These are phyloP conservation scores for Falco naumanni DNA, from an alignment of 2,797 vertebrate genomes.

Conservation along the genomic window DNA sequence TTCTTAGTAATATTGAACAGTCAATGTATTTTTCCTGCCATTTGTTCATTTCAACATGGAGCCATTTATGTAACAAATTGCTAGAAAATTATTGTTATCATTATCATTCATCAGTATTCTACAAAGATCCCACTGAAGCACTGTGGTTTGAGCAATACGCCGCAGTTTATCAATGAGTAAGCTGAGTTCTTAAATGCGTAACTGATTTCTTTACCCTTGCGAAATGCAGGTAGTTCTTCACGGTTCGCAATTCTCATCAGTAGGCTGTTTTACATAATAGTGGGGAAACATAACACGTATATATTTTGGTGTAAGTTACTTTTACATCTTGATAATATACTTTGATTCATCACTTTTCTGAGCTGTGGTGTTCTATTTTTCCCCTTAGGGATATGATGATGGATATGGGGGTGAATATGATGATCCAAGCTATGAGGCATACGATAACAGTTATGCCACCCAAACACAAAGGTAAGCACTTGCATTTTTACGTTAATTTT, in stretches of 20 bases:
- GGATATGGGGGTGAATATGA: constrained; percentile 96
- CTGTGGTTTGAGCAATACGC: constrained; percentile 41
- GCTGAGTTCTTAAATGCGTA: constrained; percentile 52
- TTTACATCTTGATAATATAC: background rate
- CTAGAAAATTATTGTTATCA: constrained; percentile 57
- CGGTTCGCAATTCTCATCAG: background rate
- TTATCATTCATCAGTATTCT: constrained; percentile 69
- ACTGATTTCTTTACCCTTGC: constrained; percentile 64
- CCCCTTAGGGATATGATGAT: constrained; percentile 90
- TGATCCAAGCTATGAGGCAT: constrained; percentile 91
- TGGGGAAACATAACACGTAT: background rate
- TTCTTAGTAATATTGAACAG: background rate
- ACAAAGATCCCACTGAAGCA: constrained; percentile 50
- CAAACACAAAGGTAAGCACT: constrained; percentile 90
- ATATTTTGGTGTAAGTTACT: background rate
- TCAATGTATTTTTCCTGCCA: background rate
- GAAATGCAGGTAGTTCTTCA: constrained; percentile 10
- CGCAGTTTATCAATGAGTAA: constrained; percentile 60
- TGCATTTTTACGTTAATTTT: background rate
- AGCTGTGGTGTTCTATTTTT: constrained; percentile 29
- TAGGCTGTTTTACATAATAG: background rate
- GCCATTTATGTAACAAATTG: constrained; percentile 50
- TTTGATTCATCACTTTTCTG: constrained; percentile 24
- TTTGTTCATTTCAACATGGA: constrained; percentile 38
- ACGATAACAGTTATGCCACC: constrained; percentile 90